phyloP scores from a whole-genome alignment of 2,888 invertebrate species.

The Standfussiana lucernea region DNA sequence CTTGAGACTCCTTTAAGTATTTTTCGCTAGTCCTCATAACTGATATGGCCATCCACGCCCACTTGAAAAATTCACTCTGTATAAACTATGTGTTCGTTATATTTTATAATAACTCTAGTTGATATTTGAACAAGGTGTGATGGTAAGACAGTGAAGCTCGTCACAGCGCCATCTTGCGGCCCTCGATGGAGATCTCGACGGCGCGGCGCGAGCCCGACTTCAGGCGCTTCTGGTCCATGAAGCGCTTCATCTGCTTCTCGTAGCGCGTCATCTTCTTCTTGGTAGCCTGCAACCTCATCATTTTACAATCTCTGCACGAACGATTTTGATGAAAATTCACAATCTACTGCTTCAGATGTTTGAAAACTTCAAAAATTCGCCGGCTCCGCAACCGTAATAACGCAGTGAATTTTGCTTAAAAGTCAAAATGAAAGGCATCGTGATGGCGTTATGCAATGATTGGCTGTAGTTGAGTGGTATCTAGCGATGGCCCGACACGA shows the following conservation, averaged over 20 bases:
- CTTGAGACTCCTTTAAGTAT: no score
- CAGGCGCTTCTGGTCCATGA: slow-evolving; percentile 95
- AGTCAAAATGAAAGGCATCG: neutral
- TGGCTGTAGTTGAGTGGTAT: neutral
- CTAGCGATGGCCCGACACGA: no score
- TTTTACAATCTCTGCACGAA: neutral
- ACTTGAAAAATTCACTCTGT: neutral
- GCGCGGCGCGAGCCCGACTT: slow-evolving; percentile 95
- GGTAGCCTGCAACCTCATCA: slow-evolving; percentile 87
- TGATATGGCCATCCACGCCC: neutral
- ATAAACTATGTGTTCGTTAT: neutral
- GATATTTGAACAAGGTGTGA: no score
- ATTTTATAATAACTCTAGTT: no score
- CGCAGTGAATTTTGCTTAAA: neutral
- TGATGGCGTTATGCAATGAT: neutral
- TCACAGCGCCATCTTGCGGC: slow-evolving; percentile 97
- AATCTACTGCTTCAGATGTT: neutral
- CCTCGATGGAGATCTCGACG: slow-evolving; percentile 98
- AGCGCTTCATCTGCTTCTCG: slow-evolving; percentile 97
- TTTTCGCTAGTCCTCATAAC: no score
- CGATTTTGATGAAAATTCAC: neutral
- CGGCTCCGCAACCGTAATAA: neutral
- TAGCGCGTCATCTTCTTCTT: slow-evolving; percentile 97
- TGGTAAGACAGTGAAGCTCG: no score
- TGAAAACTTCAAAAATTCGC: neutral